Base-by-base conservation (phyloP, 1,140 invertebrate species). In the Armadillidium nasatum region DNA sequence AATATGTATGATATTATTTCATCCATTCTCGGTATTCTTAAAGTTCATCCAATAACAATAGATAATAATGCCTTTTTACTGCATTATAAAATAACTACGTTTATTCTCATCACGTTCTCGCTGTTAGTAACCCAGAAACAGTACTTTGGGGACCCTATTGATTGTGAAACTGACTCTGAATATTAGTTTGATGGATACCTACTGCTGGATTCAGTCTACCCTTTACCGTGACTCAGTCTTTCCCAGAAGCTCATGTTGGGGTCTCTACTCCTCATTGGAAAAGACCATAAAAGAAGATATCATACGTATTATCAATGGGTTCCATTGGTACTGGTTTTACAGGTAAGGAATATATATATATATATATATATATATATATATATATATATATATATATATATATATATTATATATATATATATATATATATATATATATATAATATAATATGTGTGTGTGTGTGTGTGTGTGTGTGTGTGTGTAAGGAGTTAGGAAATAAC, bases 191-290 rank as follows among this genome's bases (percentile, higher is more conserved):
- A 94, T 96, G 89, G 93, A 97, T 85, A 94, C 94, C 0, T 96
- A 94, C 84, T 98, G 95, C 87, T 98, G 95, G 94, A 94, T 97
- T 81, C 93, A 94, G 81, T 94, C 94, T 15, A 97, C 94, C 94
- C 22, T 97, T 95, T 85, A 95, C 93, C 13, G 89, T 95, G 9
- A 4, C 10, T 67, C 19, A 45, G 45, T 11, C 22, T 22, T 9
- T 7, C 7, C 1, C 4, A 2, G 50, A 2, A 19, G 50, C 19
- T 60, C 50, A 60, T 15, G 11, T 19, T 13, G 50, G 50, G 50
- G 50, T 60, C 19, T 19, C 50, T 15, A 15, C 2, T 19, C 7
- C 46, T 50, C 9, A 10, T 3, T 60, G 50, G 19, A 3, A 60
- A 4, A 4, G 11, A 3, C 7, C 1, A 15, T 13, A 60, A 60